Evolutionary conservation across 64 coral and sea anemone genomes (phyloP).

Genomic region (Catalaphyllia jardinei): DNA sequence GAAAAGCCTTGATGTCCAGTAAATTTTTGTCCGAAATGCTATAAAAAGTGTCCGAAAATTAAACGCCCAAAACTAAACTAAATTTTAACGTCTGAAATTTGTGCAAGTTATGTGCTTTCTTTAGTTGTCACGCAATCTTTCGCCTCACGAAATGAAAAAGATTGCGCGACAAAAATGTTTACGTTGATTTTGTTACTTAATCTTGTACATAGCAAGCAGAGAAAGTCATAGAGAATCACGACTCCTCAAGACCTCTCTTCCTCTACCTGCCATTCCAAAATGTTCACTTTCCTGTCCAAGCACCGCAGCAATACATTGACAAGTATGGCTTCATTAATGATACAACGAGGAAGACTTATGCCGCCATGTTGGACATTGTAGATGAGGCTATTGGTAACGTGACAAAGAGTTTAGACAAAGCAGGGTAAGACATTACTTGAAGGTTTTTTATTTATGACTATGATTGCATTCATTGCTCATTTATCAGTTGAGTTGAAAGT

Average conservation of each 20-base stretch:
- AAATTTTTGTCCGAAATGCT: too few species aligned
- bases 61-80: too few species aligned
- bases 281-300: conserved; percentile 57
- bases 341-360: conserved; percentile 30
- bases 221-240: conserved; percentile 34
- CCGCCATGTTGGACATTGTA: conserved; percentile 48
- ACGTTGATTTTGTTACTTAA: neutral
- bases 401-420: conserved; percentile 16
- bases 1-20: too few species aligned
- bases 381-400: conserved; percentile 62
- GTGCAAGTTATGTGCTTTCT: too few species aligned
- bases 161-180: too few species aligned
- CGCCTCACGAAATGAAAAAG: too few species aligned
- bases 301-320: conserved; percentile 37
- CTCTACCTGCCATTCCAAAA: conserved; percentile 75
- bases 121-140: too few species aligned
- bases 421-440: conserved; percentile 34
- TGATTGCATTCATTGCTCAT: neutral
- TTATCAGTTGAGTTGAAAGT: too few species aligned
- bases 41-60: too few species aligned
- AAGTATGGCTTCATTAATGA: conserved; percentile 51
- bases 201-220: conserved; percentile 30
- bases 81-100: too few species aligned
- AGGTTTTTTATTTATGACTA: too few species aligned
- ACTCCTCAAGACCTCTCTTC: conserved; percentile 51